Percentiles rank a stretch among this genome's conserved stretches.
Evolutionary conservation across 92 coral and sea anemone species (phyloP).

Genomic region (Porites rus): DNA sequence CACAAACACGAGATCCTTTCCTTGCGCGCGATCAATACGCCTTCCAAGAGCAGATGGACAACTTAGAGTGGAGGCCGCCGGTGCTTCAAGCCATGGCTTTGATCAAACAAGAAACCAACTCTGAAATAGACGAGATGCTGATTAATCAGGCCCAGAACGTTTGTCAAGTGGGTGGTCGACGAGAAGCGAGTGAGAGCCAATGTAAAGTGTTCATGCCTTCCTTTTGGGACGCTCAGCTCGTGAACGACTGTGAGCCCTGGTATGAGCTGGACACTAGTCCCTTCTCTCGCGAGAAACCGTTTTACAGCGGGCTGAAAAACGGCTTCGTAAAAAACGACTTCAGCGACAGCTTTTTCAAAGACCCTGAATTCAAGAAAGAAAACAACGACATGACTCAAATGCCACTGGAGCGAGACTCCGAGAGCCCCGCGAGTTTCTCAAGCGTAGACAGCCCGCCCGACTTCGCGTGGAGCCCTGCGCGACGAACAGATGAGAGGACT

Average conservation of each 20-base stretch:
- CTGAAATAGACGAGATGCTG: slow-evolving; percentile 45
- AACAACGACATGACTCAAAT: slow-evolving; percentile 21
- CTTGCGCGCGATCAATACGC: slow-evolving; percentile 48
- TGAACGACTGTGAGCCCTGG: slow-evolving; percentile 45
- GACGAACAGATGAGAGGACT: slow-evolving; percentile 2
- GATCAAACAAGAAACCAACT: slow-evolving; percentile 22
- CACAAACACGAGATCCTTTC: slow-evolving; percentile 54
- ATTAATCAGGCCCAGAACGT: slow-evolving; percentile 40
- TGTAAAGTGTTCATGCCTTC: slow-evolving; percentile 57
- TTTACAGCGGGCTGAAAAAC: slow-evolving; percentile 17
- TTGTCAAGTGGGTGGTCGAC: slow-evolving; percentile 35
- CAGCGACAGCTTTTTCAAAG: slow-evolving; percentile 5
- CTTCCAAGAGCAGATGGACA: slow-evolving; percentile 43
- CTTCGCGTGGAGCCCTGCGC: slow-evolving; percentile 31
- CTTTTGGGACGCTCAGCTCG: slow-evolving; percentile 41
- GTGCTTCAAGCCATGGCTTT: slow-evolving; percentile 54
- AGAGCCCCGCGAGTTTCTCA: slow-evolving; percentile 49
- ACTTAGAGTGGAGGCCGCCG: slow-evolving; percentile 47
- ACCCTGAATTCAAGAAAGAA: slow-evolving; percentile 27
- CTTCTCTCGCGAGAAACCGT: slow-evolving; percentile 18
- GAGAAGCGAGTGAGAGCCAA: slow-evolving; percentile 41
- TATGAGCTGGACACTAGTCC: slow-evolving; percentile 22
- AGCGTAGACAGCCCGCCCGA: slow-evolving; percentile 50
- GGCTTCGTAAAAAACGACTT: slow-evolving; percentile 12
- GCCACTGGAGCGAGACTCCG: slow-evolving; percentile 42